Conservation (phyloP, 2,797 vertebrate species). For the Eremophila alpestris region DNA sequence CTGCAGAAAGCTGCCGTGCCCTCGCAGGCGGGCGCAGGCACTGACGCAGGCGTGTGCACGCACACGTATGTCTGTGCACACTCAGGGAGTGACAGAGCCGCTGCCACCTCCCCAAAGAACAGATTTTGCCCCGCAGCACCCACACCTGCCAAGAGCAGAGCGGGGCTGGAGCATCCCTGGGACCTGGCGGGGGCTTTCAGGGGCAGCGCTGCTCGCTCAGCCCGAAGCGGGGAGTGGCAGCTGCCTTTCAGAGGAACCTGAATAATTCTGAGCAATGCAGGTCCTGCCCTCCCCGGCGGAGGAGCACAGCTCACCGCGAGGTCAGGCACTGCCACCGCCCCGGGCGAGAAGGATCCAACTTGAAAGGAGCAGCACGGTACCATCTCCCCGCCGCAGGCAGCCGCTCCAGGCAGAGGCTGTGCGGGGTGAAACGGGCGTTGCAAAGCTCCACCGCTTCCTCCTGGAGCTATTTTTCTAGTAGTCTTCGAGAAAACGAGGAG, state of each 20-base stretch:
- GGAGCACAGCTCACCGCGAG: background rate
- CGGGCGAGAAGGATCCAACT: background rate
- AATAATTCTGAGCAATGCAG: accelerated
- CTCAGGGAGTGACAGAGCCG: background rate
- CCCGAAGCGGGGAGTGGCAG: accelerated
- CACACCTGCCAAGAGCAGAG: background rate
- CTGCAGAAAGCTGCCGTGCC: background rate
- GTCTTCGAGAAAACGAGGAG: slow-evolving; percentile 59
- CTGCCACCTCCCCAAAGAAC: background rate
- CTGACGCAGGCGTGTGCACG: background rate
- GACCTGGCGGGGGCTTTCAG: background rate
- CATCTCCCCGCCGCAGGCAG: background rate
- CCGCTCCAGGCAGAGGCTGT: background rate
- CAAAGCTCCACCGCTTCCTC: slow-evolving; percentile 9
- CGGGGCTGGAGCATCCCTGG: accelerated
- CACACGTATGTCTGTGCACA: background rate
- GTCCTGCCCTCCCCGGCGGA: background rate
- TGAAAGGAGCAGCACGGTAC: background rate
- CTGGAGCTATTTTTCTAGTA: slow-evolving; percentile 45
- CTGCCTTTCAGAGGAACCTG: background rate
- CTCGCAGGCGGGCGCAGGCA: background rate
- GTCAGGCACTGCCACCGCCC: background rate
- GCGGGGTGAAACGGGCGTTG: background rate
- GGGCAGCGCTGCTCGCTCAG: background rate
- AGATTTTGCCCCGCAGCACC: background rate